Evolutionary conservation across 2,888 invertebrate species (phyloP).

Genomic region (Synanthedon myopaeformis): DNA sequence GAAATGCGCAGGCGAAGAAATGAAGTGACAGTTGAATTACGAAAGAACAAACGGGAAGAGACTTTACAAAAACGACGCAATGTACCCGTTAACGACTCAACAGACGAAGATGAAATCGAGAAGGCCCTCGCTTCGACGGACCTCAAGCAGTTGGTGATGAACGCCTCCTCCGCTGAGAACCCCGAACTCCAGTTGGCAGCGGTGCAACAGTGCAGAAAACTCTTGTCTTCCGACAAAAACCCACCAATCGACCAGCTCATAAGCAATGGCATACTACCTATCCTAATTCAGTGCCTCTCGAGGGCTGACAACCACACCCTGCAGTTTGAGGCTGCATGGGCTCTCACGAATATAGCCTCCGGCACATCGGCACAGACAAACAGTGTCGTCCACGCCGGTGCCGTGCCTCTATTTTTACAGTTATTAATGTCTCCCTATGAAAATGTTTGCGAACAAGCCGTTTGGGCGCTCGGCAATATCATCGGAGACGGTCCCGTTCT

Average conservation of each 20-base stretch:
- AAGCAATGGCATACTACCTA: conserved; percentile 92
- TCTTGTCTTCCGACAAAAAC: conserved; percentile 96
- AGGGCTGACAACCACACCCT: conserved; percentile 88
- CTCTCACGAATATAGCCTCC: conserved; percentile 95
- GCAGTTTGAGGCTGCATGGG: conserved; percentile 99
- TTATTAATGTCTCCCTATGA: conserved; percentile 93
- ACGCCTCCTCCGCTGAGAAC: conserved; percentile 84
- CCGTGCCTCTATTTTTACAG: conserved; percentile 94
- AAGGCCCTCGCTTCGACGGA: conserved; percentile 77
- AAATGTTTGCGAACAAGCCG: conserved; percentile 99
- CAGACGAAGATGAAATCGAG: conserved; percentile 82
- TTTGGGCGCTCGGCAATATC: conserved; percentile 93
- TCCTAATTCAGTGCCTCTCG: conserved; percentile 90
- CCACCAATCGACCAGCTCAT: conserved; percentile 98
- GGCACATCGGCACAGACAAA: conserved; percentile 93
- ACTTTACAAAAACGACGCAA: conserved; percentile 95
- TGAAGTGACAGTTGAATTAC: conserved; percentile 95
- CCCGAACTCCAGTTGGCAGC: conserved; percentile 88
- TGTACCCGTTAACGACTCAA: conserved; percentile 89
- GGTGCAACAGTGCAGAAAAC: conserved; percentile 94
- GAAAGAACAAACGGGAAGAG: conserved; percentile 98
- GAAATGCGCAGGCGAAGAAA: conserved; percentile 97
- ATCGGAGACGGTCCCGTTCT: conserved; percentile 93
- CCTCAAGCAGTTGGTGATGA: conserved; percentile 85
- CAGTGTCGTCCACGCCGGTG: conserved; percentile 92